Base-by-base conservation (phyloP, 2,113 vertebrate genomes). In the Brachyhypopomus gauderio region DNA sequence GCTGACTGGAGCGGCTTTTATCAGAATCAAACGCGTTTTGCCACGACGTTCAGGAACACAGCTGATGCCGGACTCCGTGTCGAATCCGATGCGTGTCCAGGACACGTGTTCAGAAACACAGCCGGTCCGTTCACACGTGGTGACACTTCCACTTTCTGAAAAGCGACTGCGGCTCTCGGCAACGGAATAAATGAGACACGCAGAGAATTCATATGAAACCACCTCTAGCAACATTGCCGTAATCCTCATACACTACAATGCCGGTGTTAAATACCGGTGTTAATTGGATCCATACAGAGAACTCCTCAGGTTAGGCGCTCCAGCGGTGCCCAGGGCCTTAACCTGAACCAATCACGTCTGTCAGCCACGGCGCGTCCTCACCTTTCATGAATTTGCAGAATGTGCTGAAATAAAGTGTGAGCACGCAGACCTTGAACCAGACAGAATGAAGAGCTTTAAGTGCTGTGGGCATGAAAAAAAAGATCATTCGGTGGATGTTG, bases 1-100 rank as follows among this genome's bases (percentile, higher is more conserved):
- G 66, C 60, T 27, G 59, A 80, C 72, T 36, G 63, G 72, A 62
- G 59, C 23, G 22, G n/a, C 78, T 73, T 80, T 80, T 63, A 73
- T 73, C 70, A 72, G 59, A 41, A 23, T 41, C 48, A 79, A 60
- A 79, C 71, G 77, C 36, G 64, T 59, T 71, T 70, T 59, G 52
- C 66, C 48, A 41, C 23, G 48, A 56, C 56, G 58, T 1, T 27
- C 17, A 9, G 52, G 38, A 67, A 78, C 58, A 63, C 58, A 78
- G 56, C 56, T 71, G 27, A 66, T 59, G 77, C 59, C 66, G 20
- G n/a, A 52, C 55, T 66, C 70, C 38, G 45, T 52, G 45, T 52
- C 1, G 30, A 78, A 78, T 52, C 25, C 1, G 48, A 69, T 67
- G 63, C 76, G 30, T 30, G 30, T 30, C 3, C 30, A 30, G 30